Conservation (phyloP, 1,140 invertebrate species). For the Drosophila varians region DNA sequence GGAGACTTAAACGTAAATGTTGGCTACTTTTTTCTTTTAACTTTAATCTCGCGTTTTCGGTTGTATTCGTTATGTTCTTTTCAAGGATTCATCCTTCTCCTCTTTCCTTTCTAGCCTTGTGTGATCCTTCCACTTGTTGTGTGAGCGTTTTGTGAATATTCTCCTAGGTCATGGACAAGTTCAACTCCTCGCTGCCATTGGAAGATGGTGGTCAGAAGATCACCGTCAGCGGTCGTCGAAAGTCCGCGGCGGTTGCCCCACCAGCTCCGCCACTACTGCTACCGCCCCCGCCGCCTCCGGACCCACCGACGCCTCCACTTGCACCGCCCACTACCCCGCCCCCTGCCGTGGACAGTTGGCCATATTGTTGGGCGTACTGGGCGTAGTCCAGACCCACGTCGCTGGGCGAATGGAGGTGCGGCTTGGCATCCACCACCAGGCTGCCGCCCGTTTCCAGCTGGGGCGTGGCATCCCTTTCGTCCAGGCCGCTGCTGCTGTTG, state of each 20-base stretch:
- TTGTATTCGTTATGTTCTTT: constrained; percentile 21
- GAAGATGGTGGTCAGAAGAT: constrained; percentile 91
- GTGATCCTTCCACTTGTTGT: background rate
- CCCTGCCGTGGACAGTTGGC: constrained; percentile 63
- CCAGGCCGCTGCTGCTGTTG: constrained; percentile 72
- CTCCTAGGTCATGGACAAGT: constrained; percentile 80
- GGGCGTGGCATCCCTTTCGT: constrained; percentile 78
- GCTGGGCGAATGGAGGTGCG: constrained; percentile 76
- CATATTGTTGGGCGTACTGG: constrained; percentile 83
- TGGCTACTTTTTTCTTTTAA: constrained; percentile 74
- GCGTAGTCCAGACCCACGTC: constrained; percentile 78
- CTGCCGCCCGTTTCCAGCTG: constrained; percentile 66
- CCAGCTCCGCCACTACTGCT: constrained; percentile 12
- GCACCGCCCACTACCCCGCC: constrained; percentile 60
- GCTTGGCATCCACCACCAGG: constrained; percentile 62
- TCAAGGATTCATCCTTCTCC: background rate
- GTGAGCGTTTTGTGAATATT: constrained; percentile 1
- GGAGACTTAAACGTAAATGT: constrained; percentile 68
- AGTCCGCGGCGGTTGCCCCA: constrained; percentile 86
- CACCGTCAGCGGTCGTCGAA: constrained; percentile 91
- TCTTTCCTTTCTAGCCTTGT: background rate
- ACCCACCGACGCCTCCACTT: constrained; percentile 5
- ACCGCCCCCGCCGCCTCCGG: constrained; percentile 63
- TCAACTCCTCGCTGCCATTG: constrained; percentile 78
- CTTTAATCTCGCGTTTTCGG: constrained; percentile 72